Evolutionary conservation across 2,888 invertebrate species (phyloP), one percentile per base, ranked within the genome.

Genomic region (Melipona beecheii): DNA sequence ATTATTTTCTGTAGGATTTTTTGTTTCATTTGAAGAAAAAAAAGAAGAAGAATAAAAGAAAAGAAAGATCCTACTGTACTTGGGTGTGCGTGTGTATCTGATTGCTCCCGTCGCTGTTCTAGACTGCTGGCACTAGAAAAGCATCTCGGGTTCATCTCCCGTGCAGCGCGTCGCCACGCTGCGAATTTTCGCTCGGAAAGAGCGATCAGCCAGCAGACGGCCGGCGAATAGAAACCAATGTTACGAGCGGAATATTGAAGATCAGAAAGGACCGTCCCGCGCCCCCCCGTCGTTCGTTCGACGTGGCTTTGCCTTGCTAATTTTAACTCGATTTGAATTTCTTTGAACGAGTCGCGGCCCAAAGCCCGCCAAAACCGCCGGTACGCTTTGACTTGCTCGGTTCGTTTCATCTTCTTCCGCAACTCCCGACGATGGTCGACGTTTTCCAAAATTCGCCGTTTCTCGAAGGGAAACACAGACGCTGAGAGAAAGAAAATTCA

Each of bases 251-350:
- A 76, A 80, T 86, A 86, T 88, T 64, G 80, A 82, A 84, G 81
- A 86, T 86, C 88, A 82, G 88, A 88, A 79, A 69, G 82, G 73
- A 73, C 77, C 27, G 24, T 3, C 60, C 24, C 19, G n/a, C n/a
- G n/a, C 17, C 6, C 2, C 78, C 21, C 2, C 69, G 58, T 21
- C 78, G n/a, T 1, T 65, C 58, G 21, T 4, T 27, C 60, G 69
- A 73, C 70, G 24, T 13, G 73, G 74, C 75, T 86, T 84, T 78
- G 88, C 88, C 83, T 86, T 88, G 88, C 86, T 88, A 88, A 88
- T 88, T 88, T 81, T 66, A 76, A 72, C 75, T 82, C 80, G 77
- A 85, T 85, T 84, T 85, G 85, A 81, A 85, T 85, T 84, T 84
- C 85, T 85, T 85, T 85, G 85, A 85, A 75, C 80, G 65, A 68